These are phyloP conservation scores for Drosophila ercepeae DNA, from an alignment of 1,140 invertebrate genomes.

Conservation along the genomic window DNA sequence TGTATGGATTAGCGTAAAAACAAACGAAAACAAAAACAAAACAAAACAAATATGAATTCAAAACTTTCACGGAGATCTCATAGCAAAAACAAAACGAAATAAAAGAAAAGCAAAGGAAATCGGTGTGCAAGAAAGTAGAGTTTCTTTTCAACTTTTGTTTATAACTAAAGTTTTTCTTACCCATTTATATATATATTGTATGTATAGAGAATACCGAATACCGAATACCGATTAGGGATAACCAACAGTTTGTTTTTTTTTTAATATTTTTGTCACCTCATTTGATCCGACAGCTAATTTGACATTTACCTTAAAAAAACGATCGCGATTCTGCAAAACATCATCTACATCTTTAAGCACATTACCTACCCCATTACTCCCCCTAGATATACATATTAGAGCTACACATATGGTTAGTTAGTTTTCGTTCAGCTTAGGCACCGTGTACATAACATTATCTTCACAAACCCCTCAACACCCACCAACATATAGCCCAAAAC, in stretches of 20 bases:
- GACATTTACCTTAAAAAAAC: neutral
- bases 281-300: slow-evolving; percentile 19
- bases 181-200: slow-evolving; percentile 36
- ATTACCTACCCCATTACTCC: too few species aligned
- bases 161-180: slow-evolving; percentile 63
- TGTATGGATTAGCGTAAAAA: slow-evolving; percentile 57
- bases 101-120: slow-evolving; percentile 48
- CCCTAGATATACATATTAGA: slow-evolving; percentile 7
- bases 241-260: neutral
- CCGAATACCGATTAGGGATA: slow-evolving; percentile 22
- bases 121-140: slow-evolving; percentile 34
- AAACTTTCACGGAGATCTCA: slow-evolving; percentile 83
- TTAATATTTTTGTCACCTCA: neutral
- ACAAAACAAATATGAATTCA: slow-evolving; percentile 69
- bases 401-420: slow-evolving; percentile 13
- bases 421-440: slow-evolving; percentile 32
- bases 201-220: slow-evolving; percentile 34
- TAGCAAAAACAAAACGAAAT: slow-evolving; percentile 73
- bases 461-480: slow-evolving; percentile 37
- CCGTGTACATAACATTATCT: slow-evolving; percentile 45
- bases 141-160: slow-evolving; percentile 67
- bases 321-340: neutral
- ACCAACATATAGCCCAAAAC: slow-evolving; percentile 25
- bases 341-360: slow-evolving; percentile 27
- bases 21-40: slow-evolving; percentile 39